Evolutionary conservation across 1,140 invertebrate genomes (phyloP), one percentile per base, ranked within the genome.

Genomic region (Drosophila arizonae): DNA sequence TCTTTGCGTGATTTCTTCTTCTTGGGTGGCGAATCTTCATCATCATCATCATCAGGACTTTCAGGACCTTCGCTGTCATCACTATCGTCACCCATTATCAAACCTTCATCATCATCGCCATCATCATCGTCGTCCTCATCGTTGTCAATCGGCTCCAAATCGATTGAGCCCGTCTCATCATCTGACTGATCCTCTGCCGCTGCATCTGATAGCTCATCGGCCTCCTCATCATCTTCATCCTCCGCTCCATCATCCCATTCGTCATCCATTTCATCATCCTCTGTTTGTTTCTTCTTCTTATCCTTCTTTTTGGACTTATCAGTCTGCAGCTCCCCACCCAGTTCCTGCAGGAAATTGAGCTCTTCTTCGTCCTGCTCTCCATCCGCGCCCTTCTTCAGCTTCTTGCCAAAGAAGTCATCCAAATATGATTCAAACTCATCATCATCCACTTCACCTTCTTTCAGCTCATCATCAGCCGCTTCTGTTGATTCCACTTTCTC

Each of bases 391-490:
- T 70, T 63, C 76, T 93, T 93, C 2, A 90, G 79, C 15, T 92
- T 92, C 55, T 93, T 89, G 63, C 92, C 87, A 54, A 85, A 93
- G 80, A 96, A 93, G 57, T 92, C 93, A 80, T 95, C 95, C 39
- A 97, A 91, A 92, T 97, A 95, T n/a, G 95, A 94, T 69, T 91
- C 90, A 56, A 99, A 98, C 90, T 98, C 97, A 64, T 97, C 96
- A 90, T 97, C 97, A 72, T 94, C 95, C 3, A 98, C 95, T 80
- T 96, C 97, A 46, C 96, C 96, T 36, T 94, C 92, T 90, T 97
- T 93, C 0, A 93, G 78, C 4, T 84, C 93, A 1, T 93, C 93
- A 46, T 92, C 91, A n/a, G 60, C 79, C 6, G 28, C 77, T 0
- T 63, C 72, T 1, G 48, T 64, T 4, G 77, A 89, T 8, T 93